Evolutionary conservation across 2,113 vertebrate genomes (phyloP), one percentile per base, ranked within the genome.

Genomic region (Solea senegalensis): DNA sequence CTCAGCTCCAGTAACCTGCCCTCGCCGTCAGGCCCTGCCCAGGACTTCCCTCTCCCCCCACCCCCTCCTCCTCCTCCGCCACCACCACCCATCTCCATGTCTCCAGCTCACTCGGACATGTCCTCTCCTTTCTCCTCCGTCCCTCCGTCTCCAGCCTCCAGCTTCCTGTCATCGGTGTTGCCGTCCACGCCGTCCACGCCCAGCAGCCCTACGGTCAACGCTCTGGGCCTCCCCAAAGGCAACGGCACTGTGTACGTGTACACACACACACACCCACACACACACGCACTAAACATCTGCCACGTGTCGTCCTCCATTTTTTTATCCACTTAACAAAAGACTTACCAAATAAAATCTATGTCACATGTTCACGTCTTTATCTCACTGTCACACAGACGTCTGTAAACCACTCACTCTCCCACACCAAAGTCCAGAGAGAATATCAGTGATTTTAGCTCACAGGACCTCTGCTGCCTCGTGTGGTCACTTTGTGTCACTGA

Each of bases 191-290:
- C 97, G 9, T 92, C 95, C 55, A 92, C 95, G 69, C 91, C 94
- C 0, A 59, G 91, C 2, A 93, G 93, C 0, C 69, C 90, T 0
- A 87, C 93, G 0, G 94, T 99, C 89, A 99, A 99, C 45, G 95
- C 96, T 0, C 85, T 99, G 84, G 98, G 98, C 71, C 95, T 99
- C 28, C 97, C 98, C 0, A 97, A 95, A 91, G 95, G 97, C 74
- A 94, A 93, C 6, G 88, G 92, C 43, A 93, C 90, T 43, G 63
- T 93, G 94, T 95, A 76, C 94, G 94, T 92, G 78, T 63, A 21
- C 3, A n/a, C 41, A 43, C 45, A 51, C 7, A 55, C 39, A 60
- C 40, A 27, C 27, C 12, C 7, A 74, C 49, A 52, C 28, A 40
- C 43, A 56, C 27, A 21, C 21, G 21, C n/a, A n/a, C 21, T 21